Evolutionary conservation across 2,888 invertebrate species (phyloP), one percentile per base, ranked within the genome.

Genomic region (Gortyna flavago): DNA sequence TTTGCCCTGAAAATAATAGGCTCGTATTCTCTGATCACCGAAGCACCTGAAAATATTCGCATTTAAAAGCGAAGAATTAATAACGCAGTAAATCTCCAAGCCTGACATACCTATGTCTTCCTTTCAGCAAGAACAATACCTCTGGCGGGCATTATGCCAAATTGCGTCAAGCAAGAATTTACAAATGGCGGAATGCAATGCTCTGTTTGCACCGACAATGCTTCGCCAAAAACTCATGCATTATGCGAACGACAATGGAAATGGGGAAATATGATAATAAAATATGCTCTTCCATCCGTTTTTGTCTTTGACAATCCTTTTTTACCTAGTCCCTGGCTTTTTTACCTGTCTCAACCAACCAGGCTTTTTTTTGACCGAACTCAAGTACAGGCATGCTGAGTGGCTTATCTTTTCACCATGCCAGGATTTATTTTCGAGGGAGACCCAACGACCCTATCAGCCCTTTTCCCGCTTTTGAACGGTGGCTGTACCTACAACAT

Each of bases 121-220:
- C 88, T 89, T 88, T 87, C 84, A 85, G 69, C 81, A 86, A 88
- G 91, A 90, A 92, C 92, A 92, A 92, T 91, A 85, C 88, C 79
- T 35, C 44, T 76, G 83, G 83, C 89, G 92, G 94, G 94, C 94
- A 88, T 87, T 80, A 89, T 92, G 94, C 94, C 94, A 94, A 94
- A 94, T 93, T 93, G 92, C 92, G 89, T 89, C 88, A 91, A 91
- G 88, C 90, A 90, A 89, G 90, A 89, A 93, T 93, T 92, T 90
- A 90, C 92, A 91, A 91, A 92, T 90, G 89, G 90, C 75, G 90
- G 89, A 88, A 89, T 90, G 92, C 92, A 92, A 79, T 85, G 84
- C 75, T 82, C 83, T 81, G 90, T 88, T 88, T 88, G 87, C 79
- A 70, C 80, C 86, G 89, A 91, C 91, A 91, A 92, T 91, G 89